These are phyloP conservation scores for Maconellicoccus hirsutus DNA, from an alignment of 1,140 invertebrate species.

Conservation along the genomic window DNA sequence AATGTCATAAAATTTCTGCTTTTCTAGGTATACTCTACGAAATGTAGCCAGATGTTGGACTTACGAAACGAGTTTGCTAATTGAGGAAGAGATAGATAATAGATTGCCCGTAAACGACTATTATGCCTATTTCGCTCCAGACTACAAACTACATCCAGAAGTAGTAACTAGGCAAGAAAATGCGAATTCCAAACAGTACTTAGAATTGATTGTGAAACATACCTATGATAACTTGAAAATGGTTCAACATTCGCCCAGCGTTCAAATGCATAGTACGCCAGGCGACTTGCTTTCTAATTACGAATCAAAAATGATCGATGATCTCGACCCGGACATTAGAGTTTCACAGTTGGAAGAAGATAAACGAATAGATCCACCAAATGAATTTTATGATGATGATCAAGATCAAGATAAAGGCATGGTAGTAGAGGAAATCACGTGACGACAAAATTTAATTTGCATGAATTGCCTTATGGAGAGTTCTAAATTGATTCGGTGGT, in stretches of 20 bases:
- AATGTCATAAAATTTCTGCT: too few relatives aligned
- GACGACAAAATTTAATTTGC: background rate
- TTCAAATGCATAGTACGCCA: slow-evolving; percentile 81
- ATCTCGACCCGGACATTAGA: slow-evolving; percentile 69
- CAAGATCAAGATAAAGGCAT: slow-evolving; percentile 31
- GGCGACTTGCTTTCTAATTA: slow-evolving; percentile 44
- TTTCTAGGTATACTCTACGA: slow-evolving; percentile 68
- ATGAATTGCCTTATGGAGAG: background rate
- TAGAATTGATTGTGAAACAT: slow-evolving; percentile 74
- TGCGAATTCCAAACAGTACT: slow-evolving; percentile 82
- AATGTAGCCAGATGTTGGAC: slow-evolving; percentile 99
- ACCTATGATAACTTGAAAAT: slow-evolving; percentile 80
- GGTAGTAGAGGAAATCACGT: background rate
- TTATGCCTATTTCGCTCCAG: slow-evolving; percentile 88
- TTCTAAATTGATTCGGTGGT: background rate
- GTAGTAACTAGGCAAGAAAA: slow-evolving; percentile 75
- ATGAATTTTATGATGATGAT: slow-evolving; percentile 90
- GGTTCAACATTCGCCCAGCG: slow-evolving; percentile 73
- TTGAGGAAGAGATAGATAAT: slow-evolving; percentile 82
- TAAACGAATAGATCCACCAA: slow-evolving; percentile 71
- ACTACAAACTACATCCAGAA: slow-evolving; percentile 87
- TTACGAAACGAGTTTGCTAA: slow-evolving; percentile 89
- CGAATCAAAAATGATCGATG: slow-evolving; percentile 54
- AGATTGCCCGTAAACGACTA: slow-evolving; percentile 90
- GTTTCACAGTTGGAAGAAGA: slow-evolving; percentile 69